Evolutionary conservation across 2,888 invertebrate genomes (phyloP), one percentile per base, ranked within the genome.

Genomic region (Chrysotoxum bicinctum): DNA sequence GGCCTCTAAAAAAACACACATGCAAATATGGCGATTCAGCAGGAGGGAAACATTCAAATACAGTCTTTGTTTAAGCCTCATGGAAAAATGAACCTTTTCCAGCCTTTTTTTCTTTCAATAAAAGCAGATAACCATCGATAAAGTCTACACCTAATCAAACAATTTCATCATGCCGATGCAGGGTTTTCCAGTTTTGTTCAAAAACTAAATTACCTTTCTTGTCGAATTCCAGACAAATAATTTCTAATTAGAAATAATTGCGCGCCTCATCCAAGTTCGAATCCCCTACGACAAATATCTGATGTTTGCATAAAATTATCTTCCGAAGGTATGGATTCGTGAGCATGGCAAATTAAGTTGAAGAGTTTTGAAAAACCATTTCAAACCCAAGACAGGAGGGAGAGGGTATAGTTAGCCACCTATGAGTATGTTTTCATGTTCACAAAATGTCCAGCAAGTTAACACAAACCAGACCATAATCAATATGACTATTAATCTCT

Each of bases 241-340:
- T 64, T 32, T 45, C 19, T 45, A 62, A 64, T 64, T 64, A 19
- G 2, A 45, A 30, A 14, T 30, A 45, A 64, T 64, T 12, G 45
- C 62, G 3, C 62, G 3, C 23, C 30, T 43, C 30, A 30, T 37
- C 14, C 1, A 37, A 37, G 6, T 35, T 21, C 35, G 2, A 60
- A 40, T 16, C 43, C 23, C 12, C 40, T 23, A 19, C 45, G 19
- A 45, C 19, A 43, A 43, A 37, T 10, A 21, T 21, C 21, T 30
- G 14, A 32, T 45, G 16, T 32, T 64, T 30, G 64, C 64, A 64
- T 64, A 64, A 64, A 64, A 64, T 45, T 64, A 64, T 30, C 10
- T 50, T 14, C 21, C 9, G 3, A 43, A 43, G 7, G n/a, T 40
- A n/a, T 14, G 2, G n/a, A 14, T 45, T 16, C 45, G 64, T 64